Evolutionary conservation across 2,888 invertebrate species (phyloP).

Genomic region (Drosophila melanosoma): DNA sequence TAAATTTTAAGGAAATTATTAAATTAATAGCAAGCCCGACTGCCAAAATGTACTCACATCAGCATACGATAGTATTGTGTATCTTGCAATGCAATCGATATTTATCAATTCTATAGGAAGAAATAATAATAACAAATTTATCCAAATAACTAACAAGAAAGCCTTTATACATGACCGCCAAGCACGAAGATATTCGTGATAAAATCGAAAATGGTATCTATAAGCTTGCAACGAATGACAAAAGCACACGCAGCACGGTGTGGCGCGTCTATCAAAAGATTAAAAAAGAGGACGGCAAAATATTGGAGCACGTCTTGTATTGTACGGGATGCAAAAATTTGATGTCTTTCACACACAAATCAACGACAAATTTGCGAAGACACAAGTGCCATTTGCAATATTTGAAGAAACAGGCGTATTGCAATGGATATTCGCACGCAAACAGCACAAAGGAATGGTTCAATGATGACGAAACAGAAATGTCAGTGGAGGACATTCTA

Average conservation of each 20-base stretch:
- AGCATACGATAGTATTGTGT: slow-evolving; percentile 25
- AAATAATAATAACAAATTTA: slow-evolving; percentile 60
- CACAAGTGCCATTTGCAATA: slow-evolving; percentile 66
- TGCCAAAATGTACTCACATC: background rate
- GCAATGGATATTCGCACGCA: slow-evolving; percentile 35
- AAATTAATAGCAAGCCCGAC: background rate
- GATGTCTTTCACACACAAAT: slow-evolving; percentile 68
- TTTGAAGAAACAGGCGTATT: slow-evolving; percentile 50
- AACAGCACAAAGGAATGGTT: slow-evolving; percentile 45
- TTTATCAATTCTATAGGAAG: slow-evolving; percentile 21
- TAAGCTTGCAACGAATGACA: slow-evolving; percentile 56
- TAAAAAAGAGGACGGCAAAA: slow-evolving; percentile 64
- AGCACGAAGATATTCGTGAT: slow-evolving; percentile 61
- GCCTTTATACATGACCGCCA: slow-evolving; percentile 51
- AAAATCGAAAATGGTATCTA: slow-evolving; percentile 65
- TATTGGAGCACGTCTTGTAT: slow-evolving; percentile 59
- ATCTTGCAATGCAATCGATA: background rate
- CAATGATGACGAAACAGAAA: slow-evolving; percentile 46
- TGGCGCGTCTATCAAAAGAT: slow-evolving; percentile 67
- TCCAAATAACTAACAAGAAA: slow-evolving; percentile 19
- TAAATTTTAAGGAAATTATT: background rate
- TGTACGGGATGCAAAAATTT: slow-evolving; percentile 64
- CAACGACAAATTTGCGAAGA: slow-evolving; percentile 65
- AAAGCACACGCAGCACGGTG: slow-evolving; percentile 67
- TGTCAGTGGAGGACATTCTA: slow-evolving; percentile 37